These are phyloP conservation scores for Tinea semifulvella DNA, from an alignment of 2,888 invertebrate species.

Conservation along the genomic window DNA sequence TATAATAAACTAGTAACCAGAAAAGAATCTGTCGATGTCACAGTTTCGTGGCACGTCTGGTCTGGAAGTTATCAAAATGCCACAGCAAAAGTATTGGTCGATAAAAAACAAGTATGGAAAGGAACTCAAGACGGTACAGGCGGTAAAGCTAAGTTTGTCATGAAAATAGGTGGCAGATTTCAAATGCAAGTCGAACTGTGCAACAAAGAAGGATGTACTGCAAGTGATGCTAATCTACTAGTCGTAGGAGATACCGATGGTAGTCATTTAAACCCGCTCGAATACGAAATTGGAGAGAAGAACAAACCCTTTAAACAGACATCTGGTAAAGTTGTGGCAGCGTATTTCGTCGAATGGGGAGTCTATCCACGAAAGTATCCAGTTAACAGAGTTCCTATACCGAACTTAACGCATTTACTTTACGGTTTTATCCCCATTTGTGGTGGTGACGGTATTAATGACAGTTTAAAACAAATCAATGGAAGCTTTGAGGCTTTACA, in stretches of 20 bases:
- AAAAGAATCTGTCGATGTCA: slow-evolving; percentile 48
- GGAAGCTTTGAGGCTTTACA: slow-evolving; percentile 61
- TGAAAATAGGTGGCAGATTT: slow-evolving; percentile 54
- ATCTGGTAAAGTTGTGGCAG: slow-evolving; percentile 55
- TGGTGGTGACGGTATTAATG: slow-evolving; percentile 58
- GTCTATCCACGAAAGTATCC: slow-evolving; percentile 59
- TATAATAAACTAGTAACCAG: slow-evolving; percentile 55
- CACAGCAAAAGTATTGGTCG: slow-evolving; percentile 40
- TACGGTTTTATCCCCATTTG: slow-evolving; percentile 61
- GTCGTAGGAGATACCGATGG: slow-evolving; percentile 58
- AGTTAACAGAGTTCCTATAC: slow-evolving; percentile 49
- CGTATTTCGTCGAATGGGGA: slow-evolving; percentile 60
- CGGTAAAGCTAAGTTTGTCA: slow-evolving; percentile 44
- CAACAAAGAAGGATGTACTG: slow-evolving; percentile 50
- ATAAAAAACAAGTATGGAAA: slow-evolving; percentile 47
- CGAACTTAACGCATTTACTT: slow-evolving; percentile 52
- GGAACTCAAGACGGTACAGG: slow-evolving; percentile 37
- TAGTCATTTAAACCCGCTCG: slow-evolving; percentile 52
- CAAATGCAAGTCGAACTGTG: slow-evolving; percentile 53
- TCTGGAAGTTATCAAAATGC: slow-evolving; percentile 43
- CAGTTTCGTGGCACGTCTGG: slow-evolving; percentile 59
- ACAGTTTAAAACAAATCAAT: slow-evolving; percentile 60
- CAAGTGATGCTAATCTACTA: slow-evolving; percentile 48
- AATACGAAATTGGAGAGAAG: slow-evolving; percentile 45
- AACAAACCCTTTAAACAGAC: slow-evolving; percentile 59